Evolutionary conservation across 2,888 invertebrate species (phyloP).

Genomic region (Steinernema hermaphroditum): DNA sequence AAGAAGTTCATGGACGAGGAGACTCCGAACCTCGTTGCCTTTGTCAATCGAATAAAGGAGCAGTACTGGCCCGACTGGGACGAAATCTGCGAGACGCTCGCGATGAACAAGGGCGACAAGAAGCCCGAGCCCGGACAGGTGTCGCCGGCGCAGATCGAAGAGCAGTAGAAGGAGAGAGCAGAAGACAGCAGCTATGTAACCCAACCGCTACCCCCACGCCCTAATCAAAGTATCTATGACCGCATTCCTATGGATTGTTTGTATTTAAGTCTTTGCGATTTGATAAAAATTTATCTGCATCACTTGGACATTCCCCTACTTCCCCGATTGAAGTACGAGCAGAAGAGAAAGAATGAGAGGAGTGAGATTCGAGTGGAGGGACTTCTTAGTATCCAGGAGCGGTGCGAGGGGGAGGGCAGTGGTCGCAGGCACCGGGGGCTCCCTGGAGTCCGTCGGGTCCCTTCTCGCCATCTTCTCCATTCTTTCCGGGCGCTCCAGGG

Average conservation of each 20-base stretch:
- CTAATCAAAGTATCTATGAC: background rate
- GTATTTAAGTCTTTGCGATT: background rate
- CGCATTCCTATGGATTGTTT: constrained; percentile 24
- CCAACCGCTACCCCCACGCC: background rate
- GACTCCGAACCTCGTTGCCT: constrained; percentile 51
- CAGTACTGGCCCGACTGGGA: constrained; percentile 63
- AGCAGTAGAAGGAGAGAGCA: background rate
- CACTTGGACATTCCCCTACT: background rate
- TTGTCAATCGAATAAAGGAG: constrained; percentile 56
- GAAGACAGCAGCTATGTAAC: background rate
- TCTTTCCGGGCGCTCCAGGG: constrained; percentile 36
- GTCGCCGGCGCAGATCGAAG: background rate
- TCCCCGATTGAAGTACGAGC: too few relatives aligned
- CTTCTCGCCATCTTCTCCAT: background rate
- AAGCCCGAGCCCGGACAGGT: background rate
- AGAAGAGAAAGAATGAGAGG: background rate
- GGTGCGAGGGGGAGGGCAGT: constrained; percentile 60
- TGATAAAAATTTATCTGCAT: background rate
- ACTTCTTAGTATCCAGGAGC: constrained; percentile 51
- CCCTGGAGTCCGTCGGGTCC: constrained; percentile 24
- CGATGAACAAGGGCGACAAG: constrained; percentile 41
- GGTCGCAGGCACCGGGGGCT: constrained; percentile 40
- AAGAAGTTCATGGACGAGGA: constrained; percentile 74
- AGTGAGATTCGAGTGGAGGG: background rate
- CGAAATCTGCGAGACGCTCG: constrained; percentile 44